Percentiles rank a stretch among this genome's conserved stretches.
phyloP scores from a whole-genome alignment of 1,140 invertebrate species.

The Drosophila neocordata region DNA sequence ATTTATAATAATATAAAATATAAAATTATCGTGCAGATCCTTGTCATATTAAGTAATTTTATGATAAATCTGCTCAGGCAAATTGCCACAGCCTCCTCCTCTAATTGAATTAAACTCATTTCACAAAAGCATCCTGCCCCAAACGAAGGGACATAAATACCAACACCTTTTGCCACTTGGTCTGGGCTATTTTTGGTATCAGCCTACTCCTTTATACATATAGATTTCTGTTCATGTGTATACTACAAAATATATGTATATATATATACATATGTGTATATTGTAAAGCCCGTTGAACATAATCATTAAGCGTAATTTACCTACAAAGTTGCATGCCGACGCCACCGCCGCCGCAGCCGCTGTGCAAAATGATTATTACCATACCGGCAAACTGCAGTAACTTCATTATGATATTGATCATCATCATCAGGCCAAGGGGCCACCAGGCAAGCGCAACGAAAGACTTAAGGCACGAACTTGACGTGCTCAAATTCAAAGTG shows the following conservation, averaged over 20 bases:
- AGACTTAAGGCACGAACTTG: slow-evolving; percentile 78
- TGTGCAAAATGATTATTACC: slow-evolving; percentile 76
- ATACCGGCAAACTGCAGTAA: slow-evolving; percentile 55
- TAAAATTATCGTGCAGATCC: slow-evolving; percentile 25
- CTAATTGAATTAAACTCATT: slow-evolving; percentile 75
- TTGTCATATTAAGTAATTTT: slow-evolving; percentile 74
- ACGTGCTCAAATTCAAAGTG: slow-evolving; percentile 78
- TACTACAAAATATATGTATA: slow-evolving; percentile 1
- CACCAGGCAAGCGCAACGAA: slow-evolving; percentile 76
- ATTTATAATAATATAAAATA: slow-evolving; percentile 6
- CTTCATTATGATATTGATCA: slow-evolving; percentile 9
- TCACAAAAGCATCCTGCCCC: slow-evolving; percentile 51
- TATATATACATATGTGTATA: slow-evolving; percentile 45
- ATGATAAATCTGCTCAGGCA: slow-evolving; percentile 65
- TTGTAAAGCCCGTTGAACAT: slow-evolving; percentile 73
- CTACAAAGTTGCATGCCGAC: slow-evolving; percentile 72
- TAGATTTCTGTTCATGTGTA: too few relatives aligned
- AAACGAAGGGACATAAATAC: slow-evolving; percentile 57
- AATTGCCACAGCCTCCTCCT: slow-evolving; percentile 65
- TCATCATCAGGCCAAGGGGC: slow-evolving; percentile 51
- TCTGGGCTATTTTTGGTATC: slow-evolving; percentile 50
- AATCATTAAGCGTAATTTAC: slow-evolving; percentile 81
- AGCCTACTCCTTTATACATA: not conserved
- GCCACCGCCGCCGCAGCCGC: slow-evolving; percentile 23
- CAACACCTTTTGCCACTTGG: slow-evolving; percentile 48